Evolutionary conservation across 2,888 invertebrate species (phyloP), one percentile per base, ranked within the genome.

Genomic region (Platycheirus rosarum): DNA sequence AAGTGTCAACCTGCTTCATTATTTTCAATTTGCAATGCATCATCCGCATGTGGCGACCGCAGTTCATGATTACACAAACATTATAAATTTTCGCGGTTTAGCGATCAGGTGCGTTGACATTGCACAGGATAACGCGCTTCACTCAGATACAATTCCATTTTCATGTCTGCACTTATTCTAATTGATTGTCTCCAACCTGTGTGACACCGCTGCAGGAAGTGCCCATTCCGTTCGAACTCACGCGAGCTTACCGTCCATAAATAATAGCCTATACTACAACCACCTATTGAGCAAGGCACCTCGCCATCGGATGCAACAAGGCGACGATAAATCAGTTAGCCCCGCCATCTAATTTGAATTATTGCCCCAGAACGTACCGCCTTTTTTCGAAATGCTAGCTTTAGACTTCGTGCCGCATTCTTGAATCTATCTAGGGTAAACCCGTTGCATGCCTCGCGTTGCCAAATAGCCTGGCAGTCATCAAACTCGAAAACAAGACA

Each of bases 401-500:
- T 42, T 60, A 44, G 60, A 29, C 42, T 60, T 13, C 1, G 44
- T 42, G 44, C 60, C 55, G 55, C 55, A 57, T 57, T 57, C 55
- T 23, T 5, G 37, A 23, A 9, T 13, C 55, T 8, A n/a, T 44
- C 14, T 16, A 44, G 44, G 16, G 42, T 57, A 42, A 26, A 44
- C 18, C 37, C 13, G 18, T 5, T 13, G 11, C 1, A 18, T n/a
- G 14, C 8, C n/a, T 37, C 14, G 23, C 44, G 35, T 20, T 23
- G 18, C 48, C 42, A 20, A 49, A 20, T 55, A 37, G 57, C 53
- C 14, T 46, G 14, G 29, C 29, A 62, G 62, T 55, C 40, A 55
- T 46, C 53, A 42, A 51, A 69, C 75, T 23, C 13, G 69, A 48
- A n/a, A 69, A 75, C 57, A n/a, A 66, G 32, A 75, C 42, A 75